Base-by-base conservation (phyloP, 2,888 invertebrate species). In the Lepidochrysops patricia region DNA sequence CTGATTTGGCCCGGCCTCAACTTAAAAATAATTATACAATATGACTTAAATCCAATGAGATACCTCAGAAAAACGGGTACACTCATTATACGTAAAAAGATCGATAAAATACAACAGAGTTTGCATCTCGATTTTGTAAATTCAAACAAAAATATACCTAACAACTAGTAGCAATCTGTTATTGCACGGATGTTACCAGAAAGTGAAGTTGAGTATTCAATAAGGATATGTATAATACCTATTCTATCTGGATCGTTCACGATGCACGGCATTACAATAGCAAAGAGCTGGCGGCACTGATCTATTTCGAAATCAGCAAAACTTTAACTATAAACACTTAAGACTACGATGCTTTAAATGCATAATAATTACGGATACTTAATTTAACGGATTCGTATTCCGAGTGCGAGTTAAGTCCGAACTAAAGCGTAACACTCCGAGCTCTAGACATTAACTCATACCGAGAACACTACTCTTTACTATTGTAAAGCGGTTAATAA, bases 1-100 rank as follows among this genome's bases (percentile, higher is more conserved):
- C n/a, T 79, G 86, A 85, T 85, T 87, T 86, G 89, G 88, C 89
- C 89, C 89, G 89, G 89, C 88, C 88, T 85, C 80, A 79, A 72
- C 85, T 85, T 86, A 86, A 82, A 80, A 83, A 82, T 87, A 86
- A 85, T 84, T 84, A 85, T 74, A 86, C 76, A 85, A 76, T 85
- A 88, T 87, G 88, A 89, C 88, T 88, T 84, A 85, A 80, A 80
- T 76, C 70, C 70, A 70, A 77, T 75, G 77, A 73, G 71, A 63
- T 65, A 65, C 72, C 67, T 69, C 65, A 70, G 73, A 73, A 73
- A 80, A 74, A 75, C 65, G 67, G 69, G 72, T 66, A 63, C 70
- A 67, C 78, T 73, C 76, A 58, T 69, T 66, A 73, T 76, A 80
- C 80, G 80, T 84, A 84, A 86, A 86, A 84, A 84, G 85, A 86